These are phyloP conservation scores for Oligia strigilis DNA, from an alignment of 2,888 invertebrate species.

Conservation along the genomic window DNA sequence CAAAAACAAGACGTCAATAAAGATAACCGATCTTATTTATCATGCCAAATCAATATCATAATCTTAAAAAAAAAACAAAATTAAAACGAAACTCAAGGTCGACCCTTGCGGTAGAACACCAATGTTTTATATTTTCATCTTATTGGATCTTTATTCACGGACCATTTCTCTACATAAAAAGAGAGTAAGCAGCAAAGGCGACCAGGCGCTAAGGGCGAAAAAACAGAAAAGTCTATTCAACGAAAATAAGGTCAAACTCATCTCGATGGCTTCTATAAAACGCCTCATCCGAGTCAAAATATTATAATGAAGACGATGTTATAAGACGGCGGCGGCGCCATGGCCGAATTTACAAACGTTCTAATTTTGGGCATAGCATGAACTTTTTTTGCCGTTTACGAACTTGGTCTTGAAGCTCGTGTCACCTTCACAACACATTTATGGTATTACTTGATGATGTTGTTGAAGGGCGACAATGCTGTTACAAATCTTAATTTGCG, in stretches of 20 bases:
- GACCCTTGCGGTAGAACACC: conserved; percentile 64
- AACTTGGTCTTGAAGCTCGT: conserved; percentile 47
- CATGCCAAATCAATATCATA: conserved; percentile 4
- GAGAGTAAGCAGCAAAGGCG: conserved; percentile 60
- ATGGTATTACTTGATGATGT: conserved; percentile 39
- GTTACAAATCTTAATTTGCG: conserved; percentile 66
- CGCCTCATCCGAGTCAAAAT: conserved; percentile 60
- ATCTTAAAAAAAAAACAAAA: background rate
- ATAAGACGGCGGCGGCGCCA: conserved; percentile 38
- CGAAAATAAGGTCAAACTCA: conserved; percentile 67
- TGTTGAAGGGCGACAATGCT: conserved; percentile 43
- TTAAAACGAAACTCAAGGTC: conserved; percentile 61
- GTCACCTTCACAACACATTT: conserved; percentile 54
- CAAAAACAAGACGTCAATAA: conserved; percentile 22
- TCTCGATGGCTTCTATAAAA: conserved; percentile 41
- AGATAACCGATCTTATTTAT: conserved; percentile 28
- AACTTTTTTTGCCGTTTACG: conserved; percentile 48
- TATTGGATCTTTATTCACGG: conserved; percentile 68
- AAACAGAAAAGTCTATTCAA: conserved; percentile 63
- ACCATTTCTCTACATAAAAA: conserved; percentile 70
- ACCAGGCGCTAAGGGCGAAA: conserved; percentile 51
- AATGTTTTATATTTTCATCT: conserved; percentile 58
- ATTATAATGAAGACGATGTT: conserved; percentile 59
- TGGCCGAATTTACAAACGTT: conserved; percentile 41
- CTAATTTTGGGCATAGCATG: conserved; percentile 43